These are phyloP conservation scores for Drosophila silvestris DNA, from an alignment of 2,888 invertebrate genomes.

Conservation along the genomic window DNA sequence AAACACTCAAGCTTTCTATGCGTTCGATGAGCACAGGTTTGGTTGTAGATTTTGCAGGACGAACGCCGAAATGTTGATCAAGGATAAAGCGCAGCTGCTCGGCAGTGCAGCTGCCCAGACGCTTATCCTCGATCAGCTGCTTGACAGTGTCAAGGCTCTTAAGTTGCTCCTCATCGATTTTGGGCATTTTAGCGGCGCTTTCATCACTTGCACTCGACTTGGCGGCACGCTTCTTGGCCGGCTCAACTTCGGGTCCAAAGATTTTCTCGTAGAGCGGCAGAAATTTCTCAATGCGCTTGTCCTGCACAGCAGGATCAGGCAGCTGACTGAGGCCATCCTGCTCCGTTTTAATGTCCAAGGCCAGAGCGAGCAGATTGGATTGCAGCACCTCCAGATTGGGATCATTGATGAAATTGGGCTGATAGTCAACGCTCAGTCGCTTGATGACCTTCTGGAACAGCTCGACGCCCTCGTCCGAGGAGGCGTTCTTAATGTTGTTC, in stretches of 20 bases:
- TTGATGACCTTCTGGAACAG: conserved; percentile 88
- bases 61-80: conserved; percentile 60
- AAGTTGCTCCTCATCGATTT: conserved; percentile 59
- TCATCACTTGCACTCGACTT: conserved; percentile 20
- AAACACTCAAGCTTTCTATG: conserved; percentile 39
- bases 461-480: conserved; percentile 85
- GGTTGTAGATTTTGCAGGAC: conserved; percentile 39
- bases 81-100: conserved; percentile 70
- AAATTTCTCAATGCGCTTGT: conserved; percentile 77
- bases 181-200: conserved; percentile 66
- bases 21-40: conserved; percentile 68
- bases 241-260: conserved; percentile 69
- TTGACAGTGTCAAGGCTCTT: conserved; percentile 60
- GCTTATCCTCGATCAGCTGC: conserved; percentile 57
- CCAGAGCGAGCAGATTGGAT: conserved; percentile 89
- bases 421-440: conserved; percentile 87
- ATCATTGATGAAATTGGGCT: conserved; percentile 89
- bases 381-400: conserved; percentile 88
- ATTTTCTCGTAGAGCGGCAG: conserved; percentile 65
- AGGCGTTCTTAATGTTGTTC: conserved; percentile 81
- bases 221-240: conserved; percentile 66
- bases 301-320: conserved; percentile 78
- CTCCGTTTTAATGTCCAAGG: conserved; percentile 88
- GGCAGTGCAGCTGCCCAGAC: conserved; percentile 63
- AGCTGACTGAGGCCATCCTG: conserved; percentile 80